Evolutionary conservation across 2,113 vertebrate species (phyloP).

Genomic region (Aldabrachelys gigantea): DNA sequence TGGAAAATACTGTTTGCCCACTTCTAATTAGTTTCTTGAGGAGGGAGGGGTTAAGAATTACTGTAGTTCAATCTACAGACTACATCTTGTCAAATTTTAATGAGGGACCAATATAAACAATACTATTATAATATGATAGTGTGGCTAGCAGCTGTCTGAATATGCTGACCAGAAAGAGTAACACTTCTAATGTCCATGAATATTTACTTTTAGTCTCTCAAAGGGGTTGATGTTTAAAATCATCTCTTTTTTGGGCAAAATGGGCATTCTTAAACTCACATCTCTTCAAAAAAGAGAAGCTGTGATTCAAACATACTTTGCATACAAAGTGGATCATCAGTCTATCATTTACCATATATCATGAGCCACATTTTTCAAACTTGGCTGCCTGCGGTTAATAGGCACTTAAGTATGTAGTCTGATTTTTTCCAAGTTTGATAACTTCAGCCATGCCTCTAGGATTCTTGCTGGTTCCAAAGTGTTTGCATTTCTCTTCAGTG

Average conservation of each 20-base stretch:
- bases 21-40: neutral
- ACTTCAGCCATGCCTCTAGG: neutral
- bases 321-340: neutral
- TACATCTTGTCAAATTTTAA: neutral
- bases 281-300: neutral
- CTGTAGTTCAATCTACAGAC: neutral
- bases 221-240: neutral
- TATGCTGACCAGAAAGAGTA: neutral
- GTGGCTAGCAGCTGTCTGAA: neutral
- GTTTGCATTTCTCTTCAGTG: neutral
- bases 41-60: neutral
- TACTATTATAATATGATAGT: neutral
- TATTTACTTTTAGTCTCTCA: neutral
- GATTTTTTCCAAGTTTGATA: slow-evolving; percentile 3
- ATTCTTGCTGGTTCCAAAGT: neutral
- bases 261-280: neutral
- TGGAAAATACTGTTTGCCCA: neutral
- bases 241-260: neutral
- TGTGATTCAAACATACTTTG: neutral
- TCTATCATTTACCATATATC: neutral
- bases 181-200: neutral
- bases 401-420: neutral
- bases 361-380: neutral
- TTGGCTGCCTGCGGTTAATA: neutral
- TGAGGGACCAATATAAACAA: neutral